Evolutionary conservation across 2,888 invertebrate genomes (phyloP).

Genomic region (Conus canariensis): DNA sequence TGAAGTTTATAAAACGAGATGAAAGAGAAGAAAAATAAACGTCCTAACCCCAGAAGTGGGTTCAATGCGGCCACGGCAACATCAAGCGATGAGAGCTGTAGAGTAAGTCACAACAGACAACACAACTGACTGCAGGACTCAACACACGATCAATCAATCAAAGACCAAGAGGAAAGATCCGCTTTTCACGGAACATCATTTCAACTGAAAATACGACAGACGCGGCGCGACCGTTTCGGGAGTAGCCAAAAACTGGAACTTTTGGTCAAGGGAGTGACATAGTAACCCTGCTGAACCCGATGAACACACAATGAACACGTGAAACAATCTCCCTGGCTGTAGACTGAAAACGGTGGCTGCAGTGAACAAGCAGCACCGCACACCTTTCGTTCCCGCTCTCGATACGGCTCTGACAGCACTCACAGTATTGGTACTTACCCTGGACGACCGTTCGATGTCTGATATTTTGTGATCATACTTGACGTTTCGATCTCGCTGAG

Average conservation of each 20-base stretch:
- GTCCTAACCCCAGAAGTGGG: too few relatives aligned
- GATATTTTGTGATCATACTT: slow-evolving; percentile 65
- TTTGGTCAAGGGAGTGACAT: slow-evolving; percentile 33
- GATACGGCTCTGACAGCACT: not conserved
- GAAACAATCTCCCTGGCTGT: slow-evolving; percentile 32
- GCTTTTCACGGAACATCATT: too few relatives aligned
- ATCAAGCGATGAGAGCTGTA: too few relatives aligned
- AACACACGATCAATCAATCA: too few relatives aligned
- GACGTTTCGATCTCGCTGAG: slow-evolving; percentile 59
- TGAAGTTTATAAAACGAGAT: too few relatives aligned
- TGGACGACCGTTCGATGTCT: slow-evolving; percentile 67
- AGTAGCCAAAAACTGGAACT: not conserved
- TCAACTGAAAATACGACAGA: not conserved
- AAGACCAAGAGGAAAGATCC: too few relatives aligned
- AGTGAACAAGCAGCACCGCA: not conserved
- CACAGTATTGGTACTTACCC: slow-evolving; percentile 57
- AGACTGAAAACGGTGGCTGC: not conserved
- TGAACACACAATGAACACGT: slow-evolving; percentile 46
- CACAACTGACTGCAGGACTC: too few relatives aligned
- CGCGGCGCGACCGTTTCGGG: not conserved
- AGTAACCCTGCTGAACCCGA: slow-evolving; percentile 30
- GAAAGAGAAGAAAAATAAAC: too few relatives aligned
- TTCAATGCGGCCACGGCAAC: too few relatives aligned
- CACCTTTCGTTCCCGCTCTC: not conserved
- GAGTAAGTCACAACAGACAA: too few relatives aligned